These are phyloP conservation scores for Pungitius pungitius DNA, from an alignment of 2,113 vertebrate genomes.

Conservation along the genomic window DNA sequence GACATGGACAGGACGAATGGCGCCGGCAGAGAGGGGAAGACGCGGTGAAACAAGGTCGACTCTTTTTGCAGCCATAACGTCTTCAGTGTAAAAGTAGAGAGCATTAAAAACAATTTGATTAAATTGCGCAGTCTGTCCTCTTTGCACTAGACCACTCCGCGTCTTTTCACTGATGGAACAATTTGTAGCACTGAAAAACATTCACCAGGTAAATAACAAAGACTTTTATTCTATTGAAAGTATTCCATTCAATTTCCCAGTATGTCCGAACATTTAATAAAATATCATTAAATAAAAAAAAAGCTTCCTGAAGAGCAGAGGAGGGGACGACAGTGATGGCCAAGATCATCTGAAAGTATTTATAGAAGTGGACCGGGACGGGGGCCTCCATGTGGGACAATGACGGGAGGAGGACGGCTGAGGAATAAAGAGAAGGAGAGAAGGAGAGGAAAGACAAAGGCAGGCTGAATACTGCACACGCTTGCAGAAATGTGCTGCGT, in stretches of 20 bases:
- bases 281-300: background rate
- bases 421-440: constrained; percentile 1
- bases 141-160: background rate
- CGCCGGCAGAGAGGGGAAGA: constrained; percentile 33
- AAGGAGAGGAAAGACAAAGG: constrained; percentile 5
- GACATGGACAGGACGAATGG: constrained; percentile 28
- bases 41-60: constrained; percentile 42
- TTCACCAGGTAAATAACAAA: background rate
- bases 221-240: too few relatives aligned
- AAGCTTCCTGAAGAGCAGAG: constrained; percentile 11
- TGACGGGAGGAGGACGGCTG: constrained; percentile 29
- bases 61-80: constrained; percentile 26
- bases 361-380: constrained; percentile 65
- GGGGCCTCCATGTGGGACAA: constrained; percentile 54
- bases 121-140: background rate
- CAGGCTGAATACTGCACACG: constrained; percentile 22
- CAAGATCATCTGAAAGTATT: constrained; percentile 63
- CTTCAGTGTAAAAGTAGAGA: constrained; percentile 5
- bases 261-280: background rate
- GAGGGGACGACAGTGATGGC: constrained; percentile 39
- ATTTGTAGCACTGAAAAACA: background rate
- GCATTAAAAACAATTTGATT: constrained; percentile 23
- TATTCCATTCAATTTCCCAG: too few relatives aligned
- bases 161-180: background rate
- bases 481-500: constrained; percentile 23